Percentiles rank a stretch among this genome's conserved stretches.
Conservation (phyloP, 2,888 invertebrate species). For the Prosopocoilus inquinatus region DNA sequence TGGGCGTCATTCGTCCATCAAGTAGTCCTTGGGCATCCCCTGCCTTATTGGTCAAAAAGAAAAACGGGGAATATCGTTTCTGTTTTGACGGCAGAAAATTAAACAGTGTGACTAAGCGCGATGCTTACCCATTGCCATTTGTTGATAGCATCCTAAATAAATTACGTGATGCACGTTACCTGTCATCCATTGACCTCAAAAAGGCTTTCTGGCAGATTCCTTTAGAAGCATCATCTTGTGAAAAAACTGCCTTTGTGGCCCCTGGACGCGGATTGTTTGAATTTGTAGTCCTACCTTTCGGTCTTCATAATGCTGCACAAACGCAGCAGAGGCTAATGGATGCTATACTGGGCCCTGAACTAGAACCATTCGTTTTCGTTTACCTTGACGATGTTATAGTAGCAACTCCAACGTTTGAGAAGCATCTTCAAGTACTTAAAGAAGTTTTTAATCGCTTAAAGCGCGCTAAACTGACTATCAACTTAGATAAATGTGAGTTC, state of each 20-base stretch:
- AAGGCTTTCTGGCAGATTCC: no score
- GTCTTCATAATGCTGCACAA: constrained; percentile 25
- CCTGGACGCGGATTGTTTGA: constrained; percentile 32
- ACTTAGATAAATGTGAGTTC: no score
- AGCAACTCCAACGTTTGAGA: constrained; percentile 17
- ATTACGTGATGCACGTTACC: no score
- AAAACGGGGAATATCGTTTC: not conserved
- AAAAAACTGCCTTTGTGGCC: constrained; percentile 38
- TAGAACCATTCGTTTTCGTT: constrained; percentile 14
- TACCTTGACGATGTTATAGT: constrained; percentile 34
- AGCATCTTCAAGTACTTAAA: constrained; percentile 22
- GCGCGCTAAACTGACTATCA: constrained; percentile 29
- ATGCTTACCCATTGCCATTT: constrained; percentile 2
- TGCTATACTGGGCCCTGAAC: constrained; percentile 17
- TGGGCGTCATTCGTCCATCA: constrained; percentile 11
- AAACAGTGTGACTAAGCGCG: not conserved
- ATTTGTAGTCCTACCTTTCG: constrained; percentile 28
- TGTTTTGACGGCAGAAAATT: no score
- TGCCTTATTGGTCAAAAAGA: constrained; percentile 1
- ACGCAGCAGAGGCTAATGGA: constrained; percentile 25
- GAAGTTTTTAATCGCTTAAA: constrained; percentile 21
- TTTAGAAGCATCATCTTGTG: constrained; percentile 1
- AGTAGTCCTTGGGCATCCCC: constrained; percentile 5
- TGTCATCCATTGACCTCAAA: no score
- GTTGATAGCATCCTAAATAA: constrained; percentile 1